Percentiles rank a stretch among this genome's conserved stretches.
Conservation (phyloP, 1,140 invertebrate species). For the Bombus superbus region DNA sequence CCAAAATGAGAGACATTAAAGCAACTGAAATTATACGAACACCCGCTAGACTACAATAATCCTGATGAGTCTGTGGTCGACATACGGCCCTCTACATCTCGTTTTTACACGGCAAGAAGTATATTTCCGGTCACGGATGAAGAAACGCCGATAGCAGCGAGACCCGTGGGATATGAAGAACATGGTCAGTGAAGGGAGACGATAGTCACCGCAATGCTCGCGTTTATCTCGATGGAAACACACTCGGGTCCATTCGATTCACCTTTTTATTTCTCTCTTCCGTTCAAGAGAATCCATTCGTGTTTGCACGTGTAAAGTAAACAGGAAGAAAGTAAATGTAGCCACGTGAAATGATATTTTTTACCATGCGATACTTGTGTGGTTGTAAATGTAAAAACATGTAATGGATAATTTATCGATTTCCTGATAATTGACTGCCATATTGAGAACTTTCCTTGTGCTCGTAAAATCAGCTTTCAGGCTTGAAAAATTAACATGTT, state of each 20-base stretch:
- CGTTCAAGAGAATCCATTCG: not conserved
- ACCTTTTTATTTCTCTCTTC: not conserved
- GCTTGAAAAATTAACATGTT: not conserved
- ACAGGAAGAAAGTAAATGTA: not conserved
- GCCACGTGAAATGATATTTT: not conserved
- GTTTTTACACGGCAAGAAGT: slow-evolving; percentile 23
- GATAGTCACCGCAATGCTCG: slow-evolving; percentile 55
- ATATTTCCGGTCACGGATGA: slow-evolving; percentile 60
- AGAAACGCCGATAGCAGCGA: slow-evolving; percentile 47
- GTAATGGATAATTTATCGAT: not conserved
- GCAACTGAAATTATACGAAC: slow-evolving; percentile 28
- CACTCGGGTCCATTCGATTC: slow-evolving; percentile 13
- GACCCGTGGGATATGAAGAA: slow-evolving; percentile 53
- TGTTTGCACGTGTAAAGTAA: slow-evolving; percentile 34
- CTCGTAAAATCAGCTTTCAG: not conserved
- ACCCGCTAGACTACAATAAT: slow-evolving; percentile 11
- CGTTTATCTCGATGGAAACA: slow-evolving; percentile 55
- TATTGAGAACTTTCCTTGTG: no score
- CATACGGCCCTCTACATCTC: not conserved
- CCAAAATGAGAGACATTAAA: not conserved
- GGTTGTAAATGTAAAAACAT: not conserved
- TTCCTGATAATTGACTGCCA: not conserved
- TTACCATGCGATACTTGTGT: not conserved
- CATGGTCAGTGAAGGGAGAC: slow-evolving; percentile 52
- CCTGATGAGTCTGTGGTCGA: slow-evolving; percentile 37